Conservation (phyloP, 1,140 invertebrate species). For the Microplitis demolitor region DNA sequence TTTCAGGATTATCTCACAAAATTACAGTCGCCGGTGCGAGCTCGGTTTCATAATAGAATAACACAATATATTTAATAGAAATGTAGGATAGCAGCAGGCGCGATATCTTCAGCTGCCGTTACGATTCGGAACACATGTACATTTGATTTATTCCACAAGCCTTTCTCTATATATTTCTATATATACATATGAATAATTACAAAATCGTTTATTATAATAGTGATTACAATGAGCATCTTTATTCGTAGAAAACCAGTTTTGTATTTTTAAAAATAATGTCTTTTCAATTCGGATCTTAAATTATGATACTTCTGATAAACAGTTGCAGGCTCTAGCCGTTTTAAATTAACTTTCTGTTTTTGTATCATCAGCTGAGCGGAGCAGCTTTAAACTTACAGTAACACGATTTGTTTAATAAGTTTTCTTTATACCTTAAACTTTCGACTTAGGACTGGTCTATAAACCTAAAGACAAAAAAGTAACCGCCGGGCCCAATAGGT, state of each 20-base stretch:
- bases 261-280: no score
- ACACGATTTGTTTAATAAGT: no score
- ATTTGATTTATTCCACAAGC: background rate
- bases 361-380: background rate
- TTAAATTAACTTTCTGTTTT: conserved; percentile 6
- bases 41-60: no score
- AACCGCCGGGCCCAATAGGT: conserved; percentile 5
- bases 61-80: no score
- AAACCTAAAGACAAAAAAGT: background rate
- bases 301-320: no score
- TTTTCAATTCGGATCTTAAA: no score
- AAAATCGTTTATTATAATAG: background rate
- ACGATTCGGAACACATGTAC: background rate
- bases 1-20: no score
- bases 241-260: no score
- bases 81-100: conserved; percentile 4
- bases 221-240: no score
- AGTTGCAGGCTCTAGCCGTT: background rate
- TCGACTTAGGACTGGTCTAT: background rate
- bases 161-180: background rate
- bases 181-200: background rate
- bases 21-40: no score
- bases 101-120: conserved; percentile 12
- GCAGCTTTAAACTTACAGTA: no score
- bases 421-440: background rate